A percentile compares a stretch with the other conserved stretches of the same genome.
These are phyloP conservation scores for Drosophila grimshawi DNA, from an alignment of 1,140 invertebrate genomes.

Conservation along the genomic window DNA sequence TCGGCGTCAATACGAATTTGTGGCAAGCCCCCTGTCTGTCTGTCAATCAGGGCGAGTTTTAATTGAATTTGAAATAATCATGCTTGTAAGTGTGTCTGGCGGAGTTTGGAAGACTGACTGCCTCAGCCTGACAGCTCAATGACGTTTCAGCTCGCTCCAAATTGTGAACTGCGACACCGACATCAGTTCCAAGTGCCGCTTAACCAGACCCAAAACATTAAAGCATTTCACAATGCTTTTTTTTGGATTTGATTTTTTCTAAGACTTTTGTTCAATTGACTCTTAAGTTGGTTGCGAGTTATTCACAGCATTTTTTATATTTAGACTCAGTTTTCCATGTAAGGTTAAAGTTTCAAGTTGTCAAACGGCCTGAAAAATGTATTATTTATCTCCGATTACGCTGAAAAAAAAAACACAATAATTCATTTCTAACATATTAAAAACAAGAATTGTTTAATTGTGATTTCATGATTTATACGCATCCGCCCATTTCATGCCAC, in stretches of 20 bases:
- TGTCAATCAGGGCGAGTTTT: conserved; percentile 71
- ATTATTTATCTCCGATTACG: background rate
- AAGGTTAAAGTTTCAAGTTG: background rate
- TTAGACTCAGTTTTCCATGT: background rate
- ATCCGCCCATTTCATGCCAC: background rate
- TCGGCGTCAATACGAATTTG: conserved; percentile 20
- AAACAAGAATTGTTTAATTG: background rate
- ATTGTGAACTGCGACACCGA: conserved; percentile 13
- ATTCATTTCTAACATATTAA: background rate
- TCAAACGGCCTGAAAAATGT: background rate
- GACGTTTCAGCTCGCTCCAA: conserved; percentile 47
- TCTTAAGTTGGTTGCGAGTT: background rate
- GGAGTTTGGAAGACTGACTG: conserved; percentile 7
- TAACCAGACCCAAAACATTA: background rate
- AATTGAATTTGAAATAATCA: conserved; percentile 73
- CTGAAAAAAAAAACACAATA: background rate
- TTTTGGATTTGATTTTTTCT: background rate
- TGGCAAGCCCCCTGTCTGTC: conserved; percentile 44
- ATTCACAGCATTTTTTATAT: background rate
- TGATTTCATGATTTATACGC: background rate
- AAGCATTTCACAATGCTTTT: conserved; percentile 6
- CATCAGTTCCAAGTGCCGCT: conserved; percentile 2
- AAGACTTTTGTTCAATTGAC: background rate
- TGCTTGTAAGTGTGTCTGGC: background rate
- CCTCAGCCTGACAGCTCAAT: conserved; percentile 65